These are phyloP conservation scores for Aspidapion aeneum DNA, from an alignment of 2,888 invertebrate species.

Conservation along the genomic window DNA sequence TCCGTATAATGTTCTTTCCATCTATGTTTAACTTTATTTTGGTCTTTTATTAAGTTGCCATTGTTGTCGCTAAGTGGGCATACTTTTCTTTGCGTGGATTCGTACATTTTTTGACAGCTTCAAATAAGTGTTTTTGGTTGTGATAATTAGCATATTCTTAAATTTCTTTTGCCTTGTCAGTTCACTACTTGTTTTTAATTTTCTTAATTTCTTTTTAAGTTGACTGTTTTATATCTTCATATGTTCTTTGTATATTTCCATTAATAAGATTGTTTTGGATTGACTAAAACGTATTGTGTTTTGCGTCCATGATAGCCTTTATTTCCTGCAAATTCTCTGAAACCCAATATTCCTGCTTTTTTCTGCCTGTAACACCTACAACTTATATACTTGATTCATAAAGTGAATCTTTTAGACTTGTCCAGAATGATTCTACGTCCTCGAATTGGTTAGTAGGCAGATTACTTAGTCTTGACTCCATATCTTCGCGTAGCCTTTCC, in stretches of 20 bases:
- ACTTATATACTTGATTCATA: not conserved
- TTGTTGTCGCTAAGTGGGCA: not conserved
- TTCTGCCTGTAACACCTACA: not conserved
- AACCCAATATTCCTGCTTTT: not conserved
- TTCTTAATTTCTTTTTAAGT: not conserved
- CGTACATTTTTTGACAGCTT: not conserved
- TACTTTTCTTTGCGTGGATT: not conserved
- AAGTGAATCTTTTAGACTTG: not conserved
- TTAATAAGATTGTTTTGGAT: not conserved
- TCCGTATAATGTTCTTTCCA: not conserved
- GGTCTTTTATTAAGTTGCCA: conserved; percentile 1
- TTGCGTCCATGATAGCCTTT: not conserved
- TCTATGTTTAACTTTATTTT: not conserved
- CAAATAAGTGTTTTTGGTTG: not conserved
- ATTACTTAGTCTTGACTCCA: not conserved
- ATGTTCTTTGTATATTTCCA: not conserved
- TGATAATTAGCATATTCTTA: not conserved
- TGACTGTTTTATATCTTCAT: not conserved
- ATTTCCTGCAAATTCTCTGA: not conserved
- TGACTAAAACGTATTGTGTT: not conserved
- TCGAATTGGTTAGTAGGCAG: not conserved
- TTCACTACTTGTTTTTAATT: not conserved
- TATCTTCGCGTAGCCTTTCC: not conserved
- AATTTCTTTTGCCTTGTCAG: not conserved
- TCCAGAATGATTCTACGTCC: not conserved